phyloP scores from a whole-genome alignment of 2,888 invertebrate species.

The Archips xylosteana region DNA sequence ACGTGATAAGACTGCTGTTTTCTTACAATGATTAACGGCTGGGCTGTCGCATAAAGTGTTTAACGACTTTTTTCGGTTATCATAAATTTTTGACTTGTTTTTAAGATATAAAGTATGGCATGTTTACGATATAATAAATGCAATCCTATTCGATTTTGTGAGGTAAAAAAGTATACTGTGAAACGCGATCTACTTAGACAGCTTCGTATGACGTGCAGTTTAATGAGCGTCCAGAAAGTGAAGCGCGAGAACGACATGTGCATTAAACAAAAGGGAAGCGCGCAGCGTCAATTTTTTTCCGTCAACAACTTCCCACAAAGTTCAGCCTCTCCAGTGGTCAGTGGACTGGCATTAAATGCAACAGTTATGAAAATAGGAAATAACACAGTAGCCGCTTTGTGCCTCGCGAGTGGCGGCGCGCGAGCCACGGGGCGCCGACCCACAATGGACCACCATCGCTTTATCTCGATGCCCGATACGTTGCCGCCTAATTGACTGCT shows the following conservation, averaged over 20 bases:
- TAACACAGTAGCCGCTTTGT: conserved; percentile 73
- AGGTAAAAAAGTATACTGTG: background rate
- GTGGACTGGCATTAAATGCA: conserved; percentile 73
- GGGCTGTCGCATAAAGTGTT: conserved; percentile 53
- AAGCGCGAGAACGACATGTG: background rate
- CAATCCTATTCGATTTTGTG: background rate
- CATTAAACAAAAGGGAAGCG: conserved; percentile 4
- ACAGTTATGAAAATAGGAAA: conserved; percentile 80
- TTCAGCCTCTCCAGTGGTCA: conserved; percentile 70
- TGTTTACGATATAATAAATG: conserved; percentile 53
- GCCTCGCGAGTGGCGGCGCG: conserved; percentile 61
- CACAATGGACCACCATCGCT: conserved; percentile 84
- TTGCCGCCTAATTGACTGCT: conserved; percentile 84
- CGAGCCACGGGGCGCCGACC: conserved; percentile 68
- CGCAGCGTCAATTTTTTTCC: conserved; percentile 44
- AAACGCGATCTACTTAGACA: too few relatives aligned
- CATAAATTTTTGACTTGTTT: conserved; percentile 30
- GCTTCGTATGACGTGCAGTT: too few relatives aligned
- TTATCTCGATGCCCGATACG: conserved; percentile 83
- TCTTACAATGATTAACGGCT: conserved; percentile 65
- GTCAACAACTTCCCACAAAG: conserved; percentile 76
- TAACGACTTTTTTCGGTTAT: conserved; percentile 60
- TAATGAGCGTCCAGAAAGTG: background rate
- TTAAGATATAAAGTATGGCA: conserved; percentile 47
- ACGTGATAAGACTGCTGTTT: conserved; percentile 63